Percentiles rank a stretch among this genome's conserved stretches.
Evolutionary conservation across 2,113 vertebrate species (phyloP).

Genomic region (Podocnemis expansa): DNA sequence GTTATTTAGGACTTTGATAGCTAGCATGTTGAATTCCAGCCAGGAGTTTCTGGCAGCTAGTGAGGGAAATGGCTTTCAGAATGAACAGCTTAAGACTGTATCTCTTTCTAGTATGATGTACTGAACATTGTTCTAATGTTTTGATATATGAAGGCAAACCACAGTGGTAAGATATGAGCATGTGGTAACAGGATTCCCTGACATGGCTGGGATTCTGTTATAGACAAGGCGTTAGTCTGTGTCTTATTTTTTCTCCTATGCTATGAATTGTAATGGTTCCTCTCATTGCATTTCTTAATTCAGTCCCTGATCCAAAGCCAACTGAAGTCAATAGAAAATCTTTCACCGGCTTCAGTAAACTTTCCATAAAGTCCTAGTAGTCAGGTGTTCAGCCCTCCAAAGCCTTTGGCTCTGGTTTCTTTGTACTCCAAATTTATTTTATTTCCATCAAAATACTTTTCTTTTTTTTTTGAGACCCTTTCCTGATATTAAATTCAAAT

Average conservation of each 20-base stretch:
- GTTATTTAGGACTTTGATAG: background rate
- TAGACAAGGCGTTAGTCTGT: background rate
- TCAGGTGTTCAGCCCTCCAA: background rate
- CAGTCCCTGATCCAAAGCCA: background rate
- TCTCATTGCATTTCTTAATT: background rate
- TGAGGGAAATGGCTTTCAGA: background rate
- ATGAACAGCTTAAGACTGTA: background rate
- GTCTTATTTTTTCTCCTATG: background rate
- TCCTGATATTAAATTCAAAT: background rate
- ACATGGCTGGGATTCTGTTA: background rate
- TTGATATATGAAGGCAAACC: background rate
- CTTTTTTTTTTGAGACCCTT: background rate
- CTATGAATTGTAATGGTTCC: background rate
- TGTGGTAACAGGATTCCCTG: slow-evolving; percentile 3
- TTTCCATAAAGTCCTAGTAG: background rate
- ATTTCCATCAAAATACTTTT: background rate
- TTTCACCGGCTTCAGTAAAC: background rate
- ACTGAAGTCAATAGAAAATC: background rate
- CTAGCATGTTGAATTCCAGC: slow-evolving; percentile 12
- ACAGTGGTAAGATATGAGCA: slow-evolving; percentile 13
- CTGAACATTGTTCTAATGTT: too few species aligned
- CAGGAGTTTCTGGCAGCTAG: background rate
- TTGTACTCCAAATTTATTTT: background rate
- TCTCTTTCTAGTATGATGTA: background rate
- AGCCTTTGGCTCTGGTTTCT: background rate